Evolutionary conservation across 2,797 vertebrate species (phyloP).

Genomic region (Aulostomus chinensis): DNA sequence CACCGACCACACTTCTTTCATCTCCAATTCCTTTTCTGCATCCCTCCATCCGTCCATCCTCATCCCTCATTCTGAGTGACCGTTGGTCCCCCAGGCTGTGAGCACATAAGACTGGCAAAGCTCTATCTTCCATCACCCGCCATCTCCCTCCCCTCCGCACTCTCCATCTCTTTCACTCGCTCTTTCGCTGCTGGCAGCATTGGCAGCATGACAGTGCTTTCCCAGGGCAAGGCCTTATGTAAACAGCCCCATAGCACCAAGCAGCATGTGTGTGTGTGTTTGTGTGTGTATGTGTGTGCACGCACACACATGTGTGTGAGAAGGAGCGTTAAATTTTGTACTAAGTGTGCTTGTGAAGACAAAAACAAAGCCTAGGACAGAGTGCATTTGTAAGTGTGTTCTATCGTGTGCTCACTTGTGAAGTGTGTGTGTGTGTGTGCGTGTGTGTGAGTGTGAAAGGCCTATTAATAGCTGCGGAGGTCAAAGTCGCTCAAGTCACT

Average conservation of each 20-base stretch:
- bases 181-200: slow-evolving; percentile 69
- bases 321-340: slow-evolving; percentile 42
- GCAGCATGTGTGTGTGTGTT: slow-evolving; percentile 42
- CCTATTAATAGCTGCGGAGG: slow-evolving; percentile 80
- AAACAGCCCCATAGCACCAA: slow-evolving; percentile 73
- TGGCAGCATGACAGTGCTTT: slow-evolving; percentile 76
- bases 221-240: slow-evolving; percentile 81
- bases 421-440: slow-evolving; percentile 26
- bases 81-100: slow-evolving; percentile 67
- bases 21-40: slow-evolving; percentile 64
- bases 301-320: slow-evolving; percentile 36
- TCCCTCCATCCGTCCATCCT: slow-evolving; percentile 64
- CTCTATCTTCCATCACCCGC: slow-evolving; percentile 71
- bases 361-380: slow-evolving; percentile 46
- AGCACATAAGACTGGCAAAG: slow-evolving; percentile 72
- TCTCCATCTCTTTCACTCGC: slow-evolving; percentile 63
- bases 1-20: slow-evolving; percentile 64
- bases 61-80: slow-evolving; percentile 79
- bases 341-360: slow-evolving; percentile 41
- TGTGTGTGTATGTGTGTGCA: too few relatives aligned
- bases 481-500: slow-evolving; percentile 77
- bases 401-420: too few relatives aligned
- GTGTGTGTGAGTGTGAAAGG: slow-evolving; percentile 45
- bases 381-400: slow-evolving; percentile 52
- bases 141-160: slow-evolving; percentile 23